Evolutionary conservation across 2,888 invertebrate species (phyloP), one percentile per base, ranked within the genome.

Genomic region (Phasia obesa): DNA sequence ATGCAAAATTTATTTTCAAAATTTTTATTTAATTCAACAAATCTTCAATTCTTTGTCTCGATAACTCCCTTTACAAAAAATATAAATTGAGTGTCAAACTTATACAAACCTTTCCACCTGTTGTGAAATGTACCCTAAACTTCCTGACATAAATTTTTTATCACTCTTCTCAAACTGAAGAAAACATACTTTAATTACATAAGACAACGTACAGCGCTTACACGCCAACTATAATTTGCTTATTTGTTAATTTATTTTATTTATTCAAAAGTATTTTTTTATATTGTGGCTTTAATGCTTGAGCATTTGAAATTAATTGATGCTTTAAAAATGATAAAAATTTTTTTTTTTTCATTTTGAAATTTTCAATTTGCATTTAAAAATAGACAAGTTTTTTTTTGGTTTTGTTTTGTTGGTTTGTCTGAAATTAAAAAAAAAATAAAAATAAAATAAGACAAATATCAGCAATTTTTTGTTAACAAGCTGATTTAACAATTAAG

Each of bases 231-330:
- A 27, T 47, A 47, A 62, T 47, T 71, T 9, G 35, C 11, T 57
- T 59, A 64, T 71, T 65, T 64, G 19, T 21, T 78, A 38, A 17
- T 65, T 64, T 57, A 27, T 78, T 57, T 78, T 27, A 17, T 65
- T 64, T 57, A 27, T 78, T 57, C 38, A 71, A 71, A 71, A 42
- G 25, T 27, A 9, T 70, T 57, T n/a, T n/a, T n/a, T 57, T 31
- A 17, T 49, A 57, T 71, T 78, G 19, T 51, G 5, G 49, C n/a
- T 62, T 47, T 44, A 67, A 76, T 71, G 79, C 60, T 71, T 71
- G 65, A 75, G 75, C 83, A 83, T 83, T 83, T 79, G 47, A 79
- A 83, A 79, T 79, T 76, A 79, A 83, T 79, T 79, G 83, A 83
- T 83, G 83, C 79, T 83, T 75, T 83, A 83, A 76, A 79, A 71